Percentiles rank a stretch among this genome's conserved stretches.
Evolutionary conservation across 2,797 vertebrate genomes (phyloP).

Genomic region (Chloroceryle inda): DNA sequence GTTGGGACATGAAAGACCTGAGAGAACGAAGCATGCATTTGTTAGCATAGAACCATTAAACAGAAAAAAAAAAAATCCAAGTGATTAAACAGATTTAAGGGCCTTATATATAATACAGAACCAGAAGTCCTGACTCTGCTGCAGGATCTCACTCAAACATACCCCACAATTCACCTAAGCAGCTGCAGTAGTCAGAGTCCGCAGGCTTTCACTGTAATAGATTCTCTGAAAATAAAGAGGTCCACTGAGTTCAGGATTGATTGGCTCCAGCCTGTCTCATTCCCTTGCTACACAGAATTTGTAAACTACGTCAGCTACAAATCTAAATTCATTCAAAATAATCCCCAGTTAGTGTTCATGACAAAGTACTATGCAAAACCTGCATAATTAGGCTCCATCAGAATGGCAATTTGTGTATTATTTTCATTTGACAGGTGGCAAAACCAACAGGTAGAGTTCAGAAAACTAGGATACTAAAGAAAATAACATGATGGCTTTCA

Average conservation of each 20-base stretch:
- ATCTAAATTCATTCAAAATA: neutral
- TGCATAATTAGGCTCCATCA: neutral
- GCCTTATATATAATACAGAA: neutral
- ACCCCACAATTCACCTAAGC: neutral
- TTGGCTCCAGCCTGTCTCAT: neutral
- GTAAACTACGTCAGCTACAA: neutral
- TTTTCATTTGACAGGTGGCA: neutral
- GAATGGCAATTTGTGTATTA: neutral
- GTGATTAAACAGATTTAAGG: constrained; percentile 6
- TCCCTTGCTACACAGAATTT: neutral
- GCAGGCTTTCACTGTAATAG: neutral
- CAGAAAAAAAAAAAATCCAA: neutral
- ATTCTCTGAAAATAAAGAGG: neutral
- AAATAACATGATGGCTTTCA: neutral
- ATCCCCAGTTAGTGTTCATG: rapidly evolving
- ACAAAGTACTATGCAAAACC: neutral
- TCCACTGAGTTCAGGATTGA: neutral
- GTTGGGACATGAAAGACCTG: neutral
- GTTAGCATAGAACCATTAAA: neutral
- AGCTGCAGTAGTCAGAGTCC: neutral
- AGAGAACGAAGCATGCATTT: neutral
- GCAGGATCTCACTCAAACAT: neutral
- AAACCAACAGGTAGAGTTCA: neutral
- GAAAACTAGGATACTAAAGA: neutral
- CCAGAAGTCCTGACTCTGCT: neutral